phyloP scores from a whole-genome alignment of 2,888 invertebrate genomes.

The Pollenia angustigena region DNA sequence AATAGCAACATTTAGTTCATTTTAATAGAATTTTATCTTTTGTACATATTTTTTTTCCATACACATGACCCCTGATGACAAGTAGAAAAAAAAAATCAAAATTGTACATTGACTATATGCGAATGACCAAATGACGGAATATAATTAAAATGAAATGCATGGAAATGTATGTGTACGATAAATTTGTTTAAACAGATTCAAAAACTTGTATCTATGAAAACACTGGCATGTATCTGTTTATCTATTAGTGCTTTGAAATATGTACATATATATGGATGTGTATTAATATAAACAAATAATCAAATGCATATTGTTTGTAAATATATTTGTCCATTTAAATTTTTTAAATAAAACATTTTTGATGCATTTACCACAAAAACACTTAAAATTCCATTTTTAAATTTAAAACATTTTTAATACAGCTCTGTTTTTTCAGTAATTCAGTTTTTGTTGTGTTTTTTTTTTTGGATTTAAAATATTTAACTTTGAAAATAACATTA shows the following conservation, averaged over 20 bases:
- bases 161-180: constrained; percentile 78
- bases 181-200: constrained; percentile 37
- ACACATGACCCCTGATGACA: constrained; percentile 14
- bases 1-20: too few species aligned
- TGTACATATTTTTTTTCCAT: constrained; percentile 3
- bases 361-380: constrained; percentile 66
- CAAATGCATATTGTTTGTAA: not conserved
- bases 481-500: not conserved
- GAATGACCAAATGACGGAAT: constrained; percentile 39
- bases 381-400: constrained; percentile 74
- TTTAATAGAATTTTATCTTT: not conserved
- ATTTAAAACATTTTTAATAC: constrained; percentile 58
- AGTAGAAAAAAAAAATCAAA: constrained; percentile 16
- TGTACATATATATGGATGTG: too few species aligned
- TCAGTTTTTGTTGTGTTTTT: constrained; percentile 4
- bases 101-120: not conserved
- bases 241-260: not conserved
- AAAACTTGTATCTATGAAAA: constrained; percentile 10
- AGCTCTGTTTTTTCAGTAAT: constrained; percentile 14
- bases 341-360: constrained; percentile 42
- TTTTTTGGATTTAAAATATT: constrained; percentile 22
- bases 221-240: not conserved
- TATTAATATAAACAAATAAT: not conserved
- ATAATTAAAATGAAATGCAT: constrained; percentile 78
- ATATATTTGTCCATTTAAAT: constrained; percentile 10